Conservation (phyloP, 2,113 vertebrate species). For the Bagarius yarrelli region DNA sequence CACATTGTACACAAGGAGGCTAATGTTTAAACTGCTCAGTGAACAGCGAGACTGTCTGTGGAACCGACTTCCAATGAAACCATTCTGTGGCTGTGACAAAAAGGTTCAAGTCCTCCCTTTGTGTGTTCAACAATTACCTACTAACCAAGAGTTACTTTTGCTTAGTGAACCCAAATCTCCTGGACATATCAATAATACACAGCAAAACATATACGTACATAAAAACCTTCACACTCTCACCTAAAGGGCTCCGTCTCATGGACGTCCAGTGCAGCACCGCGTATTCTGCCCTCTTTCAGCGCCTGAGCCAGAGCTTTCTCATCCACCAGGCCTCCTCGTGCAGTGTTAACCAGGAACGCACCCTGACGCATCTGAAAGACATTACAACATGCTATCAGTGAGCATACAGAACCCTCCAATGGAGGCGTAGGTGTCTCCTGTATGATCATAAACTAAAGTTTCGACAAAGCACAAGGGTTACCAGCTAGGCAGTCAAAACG, state of each 20-base stretch:
- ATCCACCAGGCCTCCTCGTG: conserved; percentile 79
- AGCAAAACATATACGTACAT: too few species aligned
- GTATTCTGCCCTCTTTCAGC: conserved; percentile 79
- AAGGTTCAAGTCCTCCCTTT: background rate
- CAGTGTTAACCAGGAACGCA: conserved; percentile 80
- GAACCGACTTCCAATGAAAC: background rate
- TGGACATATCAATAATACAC: background rate
- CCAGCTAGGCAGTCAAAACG: background rate
- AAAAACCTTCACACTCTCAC: conserved; percentile 58
- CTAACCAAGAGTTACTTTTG: background rate
- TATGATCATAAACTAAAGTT: background rate
- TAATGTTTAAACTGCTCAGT: background rate
- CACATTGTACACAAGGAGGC: background rate
- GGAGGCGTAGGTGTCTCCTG: background rate
- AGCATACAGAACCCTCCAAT: too few species aligned
- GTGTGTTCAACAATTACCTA: background rate
- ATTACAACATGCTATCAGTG: background rate
- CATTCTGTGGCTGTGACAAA: background rate
- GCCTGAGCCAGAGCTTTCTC: conserved; percentile 81
- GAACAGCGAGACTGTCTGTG: background rate
- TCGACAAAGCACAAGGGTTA: background rate
- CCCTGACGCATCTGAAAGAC: conserved; percentile 77
- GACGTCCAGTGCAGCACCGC: conserved; percentile 77
- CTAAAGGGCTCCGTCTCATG: conserved; percentile 81
- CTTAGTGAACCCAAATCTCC: background rate